Evolutionary conservation across 1,140 invertebrate genomes (phyloP), one percentile per base, ranked within the genome.

Genomic region (Drosophila tristis): DNA sequence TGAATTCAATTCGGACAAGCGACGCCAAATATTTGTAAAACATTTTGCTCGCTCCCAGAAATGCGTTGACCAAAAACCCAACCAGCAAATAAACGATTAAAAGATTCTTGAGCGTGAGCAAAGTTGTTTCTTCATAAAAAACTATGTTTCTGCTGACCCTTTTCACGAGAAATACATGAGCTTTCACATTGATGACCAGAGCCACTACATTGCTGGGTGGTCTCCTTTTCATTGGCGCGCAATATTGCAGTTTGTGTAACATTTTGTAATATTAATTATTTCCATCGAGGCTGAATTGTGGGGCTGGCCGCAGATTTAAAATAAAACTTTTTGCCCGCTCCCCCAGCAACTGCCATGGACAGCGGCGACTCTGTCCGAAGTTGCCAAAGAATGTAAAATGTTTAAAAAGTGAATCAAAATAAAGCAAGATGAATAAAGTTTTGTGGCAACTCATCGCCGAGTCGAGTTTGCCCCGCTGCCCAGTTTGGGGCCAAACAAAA

Each of bases 371-470:
- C 11, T 20, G 66, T 63, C 26, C 5, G 8, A 39, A 11, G 9
- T 4, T 39, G n/a, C 16, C 57, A 70, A 31, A 57, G 20, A 35
- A 54, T 35, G 23, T 31, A 58, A 23, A 31, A 15, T 29, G 16
- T 31, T 16, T n/a, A 13, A 31, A n/a, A 16, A 71, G 6, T 11
- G 20, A 39, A 50, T 57, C 35, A 43, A 49, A 43, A 29, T 43
- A 47, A 35, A 68, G 26, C 44, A 70, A 70, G 56, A 60, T 60
- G 43, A 71, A 71, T 53, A 53, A 72, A 61, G 68, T 72, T 71
- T 61, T 65, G 60, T 42, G 31, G 54, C 71, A 74, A 74, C 29
- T 65, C 47, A 54, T 74, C 50, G 67, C 29, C 70, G 64, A 71
- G 66, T 60, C 4, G 13, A 25, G 47, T 61, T 60, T 44, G 47